A percentile compares a stretch with the other conserved stretches of the same genome.
Conservation (phyloP, 53 echinoderm and acorn worm genomes). For the Holothuria leucospilota region DNA sequence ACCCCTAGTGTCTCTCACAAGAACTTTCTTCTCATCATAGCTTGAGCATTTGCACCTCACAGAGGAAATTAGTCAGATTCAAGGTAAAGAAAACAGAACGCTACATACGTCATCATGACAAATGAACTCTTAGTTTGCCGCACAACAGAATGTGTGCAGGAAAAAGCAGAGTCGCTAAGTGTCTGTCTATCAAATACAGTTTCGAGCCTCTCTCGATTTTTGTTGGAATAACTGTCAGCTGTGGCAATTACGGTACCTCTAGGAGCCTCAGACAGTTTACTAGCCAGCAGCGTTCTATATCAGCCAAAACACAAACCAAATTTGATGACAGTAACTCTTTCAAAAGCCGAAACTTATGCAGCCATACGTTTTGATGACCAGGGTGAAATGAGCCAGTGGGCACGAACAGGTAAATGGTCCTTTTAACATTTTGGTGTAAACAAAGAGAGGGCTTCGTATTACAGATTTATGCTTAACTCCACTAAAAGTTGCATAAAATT, state of each 20-base stretch:
- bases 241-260: not conserved
- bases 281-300: conserved; percentile 14
- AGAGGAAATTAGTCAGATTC: too few species aligned
- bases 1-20: too few species aligned
- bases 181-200: too few species aligned
- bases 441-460: not conserved
- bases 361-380: conserved; percentile 12
- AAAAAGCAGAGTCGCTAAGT: too few species aligned
- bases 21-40: too few species aligned
- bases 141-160: too few species aligned
- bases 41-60: too few species aligned
- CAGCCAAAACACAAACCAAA: conserved; percentile 1
- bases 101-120: too few species aligned
- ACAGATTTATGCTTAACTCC: conserved; percentile 14
- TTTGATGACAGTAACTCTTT: conserved; percentile 37
- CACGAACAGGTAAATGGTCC: conserved; percentile 20
- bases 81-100: too few species aligned
- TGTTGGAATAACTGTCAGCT: too few species aligned
- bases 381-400: conserved; percentile 1
- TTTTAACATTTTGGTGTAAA: conserved; percentile 35
- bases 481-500: conserved; percentile 13
- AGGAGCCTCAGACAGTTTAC: conserved; percentile 25
- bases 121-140: too few species aligned
- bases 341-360: conserved; percentile 29
- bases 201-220: too few species aligned